Evolutionary conservation across 2,888 invertebrate genomes (phyloP).

Genomic region (Lasioglossum vierecki): DNA sequence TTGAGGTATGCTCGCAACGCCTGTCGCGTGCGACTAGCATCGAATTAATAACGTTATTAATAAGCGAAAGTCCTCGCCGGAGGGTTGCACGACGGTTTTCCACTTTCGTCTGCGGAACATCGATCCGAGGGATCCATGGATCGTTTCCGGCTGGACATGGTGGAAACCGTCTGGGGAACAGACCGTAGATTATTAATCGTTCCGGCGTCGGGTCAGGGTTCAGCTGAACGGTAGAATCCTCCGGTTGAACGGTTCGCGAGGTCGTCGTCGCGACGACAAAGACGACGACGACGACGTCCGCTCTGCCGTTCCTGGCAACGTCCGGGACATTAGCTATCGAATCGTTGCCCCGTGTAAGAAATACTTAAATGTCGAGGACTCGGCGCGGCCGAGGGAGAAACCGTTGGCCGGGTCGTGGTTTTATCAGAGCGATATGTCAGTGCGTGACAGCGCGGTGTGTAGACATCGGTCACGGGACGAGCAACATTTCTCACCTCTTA

Average conservation of each 20-base stretch:
- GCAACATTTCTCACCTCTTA: conserved; percentile 80
- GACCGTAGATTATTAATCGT: conserved; percentile 55
- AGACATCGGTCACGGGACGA: conserved; percentile 80
- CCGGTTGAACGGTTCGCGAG: conserved; percentile 39
- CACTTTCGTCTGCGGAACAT: neutral
- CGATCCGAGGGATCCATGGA: neutral
- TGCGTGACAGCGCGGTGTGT: conserved; percentile 79
- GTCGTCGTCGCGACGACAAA: conserved; percentile 40
- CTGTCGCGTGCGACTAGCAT: conserved; percentile 12
- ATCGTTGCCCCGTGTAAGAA: conserved; percentile 70
- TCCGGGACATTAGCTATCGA: conserved; percentile 71
- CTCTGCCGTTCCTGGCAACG: conserved; percentile 44
- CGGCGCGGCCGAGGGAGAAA: conserved; percentile 66
- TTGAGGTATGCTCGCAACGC: conserved; percentile 24
- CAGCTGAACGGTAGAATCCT: conserved; percentile 22
- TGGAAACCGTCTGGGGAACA: conserved; percentile 33
- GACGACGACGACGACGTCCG: conserved; percentile 19
- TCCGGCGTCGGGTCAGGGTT: conserved; percentile 53
- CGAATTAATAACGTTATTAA: conserved; percentile 60
- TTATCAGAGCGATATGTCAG: conserved; percentile 83
- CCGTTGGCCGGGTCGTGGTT: conserved; percentile 75
- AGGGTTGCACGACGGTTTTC: conserved; percentile 31
- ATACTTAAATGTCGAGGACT: conserved; percentile 72
- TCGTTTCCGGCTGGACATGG: neutral
- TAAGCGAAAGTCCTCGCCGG: conserved; percentile 53